These are phyloP conservation scores for Tiliacea aurago DNA, from an alignment of 2,888 invertebrate genomes.

Conservation along the genomic window DNA sequence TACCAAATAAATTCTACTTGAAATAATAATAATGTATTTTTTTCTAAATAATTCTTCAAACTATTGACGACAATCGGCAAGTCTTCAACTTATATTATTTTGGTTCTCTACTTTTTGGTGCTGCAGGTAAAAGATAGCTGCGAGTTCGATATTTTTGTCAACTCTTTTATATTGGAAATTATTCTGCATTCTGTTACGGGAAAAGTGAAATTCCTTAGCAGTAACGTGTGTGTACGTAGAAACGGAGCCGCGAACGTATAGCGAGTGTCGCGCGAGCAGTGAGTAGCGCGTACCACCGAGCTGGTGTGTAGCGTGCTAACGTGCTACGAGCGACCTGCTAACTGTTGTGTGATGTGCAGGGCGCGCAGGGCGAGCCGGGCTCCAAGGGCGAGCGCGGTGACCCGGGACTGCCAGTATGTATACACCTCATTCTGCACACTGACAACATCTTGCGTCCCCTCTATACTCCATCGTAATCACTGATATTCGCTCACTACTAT, in stretches of 20 bases:
- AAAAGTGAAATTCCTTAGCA: background rate
- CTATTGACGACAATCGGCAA: background rate
- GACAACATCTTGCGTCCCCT: background rate
- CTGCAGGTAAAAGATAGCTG: conserved; percentile 4
- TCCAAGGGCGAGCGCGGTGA: conserved; percentile 98
- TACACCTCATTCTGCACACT: conserved; percentile 11
- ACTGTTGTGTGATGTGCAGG: conserved; percentile 90
- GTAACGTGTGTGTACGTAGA: background rate
- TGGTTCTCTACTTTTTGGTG: background rate
- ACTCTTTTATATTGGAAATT: background rate
- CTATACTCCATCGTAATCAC: conserved; percentile 11
- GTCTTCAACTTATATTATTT: background rate
- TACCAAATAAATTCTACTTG: background rate
- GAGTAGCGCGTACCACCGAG: background rate
- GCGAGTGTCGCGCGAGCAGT: background rate
- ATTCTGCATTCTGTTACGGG: conserved; percentile 4
- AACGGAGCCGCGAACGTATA: background rate
- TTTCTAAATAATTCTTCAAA: background rate
- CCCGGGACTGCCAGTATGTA: conserved; percentile 97
- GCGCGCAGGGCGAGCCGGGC: conserved; percentile 97
- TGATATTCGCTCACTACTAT: conserved; percentile 68
- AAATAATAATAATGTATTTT: background rate
- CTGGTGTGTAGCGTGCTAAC: background rate
- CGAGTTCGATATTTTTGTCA: background rate
- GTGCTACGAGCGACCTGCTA: conserved; percentile 74